These are phyloP conservation scores for Eumacrocentrus americanus DNA, from an alignment of 2,888 invertebrate species.

Conservation along the genomic window DNA sequence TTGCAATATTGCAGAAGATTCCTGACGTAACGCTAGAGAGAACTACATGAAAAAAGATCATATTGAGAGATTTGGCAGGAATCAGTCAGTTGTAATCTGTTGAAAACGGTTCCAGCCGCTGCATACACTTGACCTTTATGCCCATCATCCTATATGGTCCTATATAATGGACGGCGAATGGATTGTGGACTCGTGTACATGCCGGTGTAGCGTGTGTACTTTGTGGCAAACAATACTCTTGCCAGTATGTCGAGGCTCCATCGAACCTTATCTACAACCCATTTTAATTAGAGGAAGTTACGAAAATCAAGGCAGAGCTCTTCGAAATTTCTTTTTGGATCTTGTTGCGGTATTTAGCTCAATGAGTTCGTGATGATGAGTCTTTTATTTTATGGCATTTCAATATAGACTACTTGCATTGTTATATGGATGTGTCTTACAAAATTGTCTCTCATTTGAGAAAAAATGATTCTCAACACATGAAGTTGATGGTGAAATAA, in stretches of 20 bases:
- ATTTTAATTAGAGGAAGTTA: conserved; percentile 59
- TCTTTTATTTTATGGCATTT: no score
- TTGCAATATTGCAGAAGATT: background rate
- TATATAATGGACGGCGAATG: background rate
- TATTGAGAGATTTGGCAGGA: background rate
- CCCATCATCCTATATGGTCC: conserved; percentile 14
- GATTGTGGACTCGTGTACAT: background rate
- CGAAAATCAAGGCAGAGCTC: conserved; percentile 44
- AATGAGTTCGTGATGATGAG: background rate
- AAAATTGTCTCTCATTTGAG: no score
- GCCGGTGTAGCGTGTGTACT: conserved; percentile 38
- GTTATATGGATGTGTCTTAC: no score
- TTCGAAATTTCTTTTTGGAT: conserved; percentile 40
- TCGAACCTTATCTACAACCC: conserved; percentile 51
- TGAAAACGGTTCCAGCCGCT: conserved; percentile 29
- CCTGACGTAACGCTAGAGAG: background rate
- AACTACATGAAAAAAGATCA: background rate
- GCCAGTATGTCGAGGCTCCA: conserved; percentile 29
- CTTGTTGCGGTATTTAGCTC: background rate
- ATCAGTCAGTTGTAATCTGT: background rate
- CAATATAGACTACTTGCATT: no score
- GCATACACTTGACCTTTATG: conserved; percentile 58
- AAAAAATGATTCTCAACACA: no score
- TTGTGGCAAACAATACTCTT: conserved; percentile 48
- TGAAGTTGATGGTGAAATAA: no score